A percentile compares a stretch with the other conserved stretches of the same genome.
These are phyloP conservation scores for Dermatemys mawii DNA, from an alignment of 2,113 vertebrate genomes.

Conservation along the genomic window DNA sequence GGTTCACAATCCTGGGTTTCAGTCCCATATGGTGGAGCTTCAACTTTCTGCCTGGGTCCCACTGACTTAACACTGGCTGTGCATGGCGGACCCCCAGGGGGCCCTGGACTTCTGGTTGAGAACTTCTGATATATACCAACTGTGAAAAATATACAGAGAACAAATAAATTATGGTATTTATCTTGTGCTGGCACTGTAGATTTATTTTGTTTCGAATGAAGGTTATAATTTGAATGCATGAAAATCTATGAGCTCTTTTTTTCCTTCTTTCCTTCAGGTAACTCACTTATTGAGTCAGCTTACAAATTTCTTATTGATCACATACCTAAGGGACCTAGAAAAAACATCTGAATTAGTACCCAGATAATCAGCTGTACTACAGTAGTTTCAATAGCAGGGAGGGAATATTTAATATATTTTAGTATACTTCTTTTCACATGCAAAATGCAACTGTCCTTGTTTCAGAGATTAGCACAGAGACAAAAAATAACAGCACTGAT, in stretches of 20 bases:
- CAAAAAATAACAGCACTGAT: slow-evolving; percentile 59
- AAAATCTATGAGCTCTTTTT: slow-evolving; percentile 12
- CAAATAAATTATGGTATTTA: neutral
- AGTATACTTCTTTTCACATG: neutral
- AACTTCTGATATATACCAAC: neutral
- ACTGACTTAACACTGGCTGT: no score
- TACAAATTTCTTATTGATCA: slow-evolving; percentile 50
- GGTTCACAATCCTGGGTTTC: no score
- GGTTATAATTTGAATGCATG: neutral
- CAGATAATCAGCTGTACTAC: slow-evolving; percentile 42
- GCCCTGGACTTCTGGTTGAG: no score
- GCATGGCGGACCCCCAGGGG: no score
- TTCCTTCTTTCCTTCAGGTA: neutral
- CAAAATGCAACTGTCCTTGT: slow-evolving; percentile 45
- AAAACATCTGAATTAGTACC: slow-evolving; percentile 57
- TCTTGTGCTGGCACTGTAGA: neutral
- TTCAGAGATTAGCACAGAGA: slow-evolving; percentile 42
- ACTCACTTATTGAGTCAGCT: slow-evolving; percentile 28
- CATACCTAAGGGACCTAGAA: neutral
- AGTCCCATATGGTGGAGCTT: no score
- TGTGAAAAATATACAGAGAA: neutral
- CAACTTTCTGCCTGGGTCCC: no score
- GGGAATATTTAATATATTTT: slow-evolving; percentile 36
- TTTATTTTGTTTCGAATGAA: slow-evolving; percentile 7
- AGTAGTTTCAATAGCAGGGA: slow-evolving; percentile 52